These are phyloP conservation scores for Pampus argenteus DNA, from an alignment of 2,797 vertebrate species.

Conservation along the genomic window DNA sequence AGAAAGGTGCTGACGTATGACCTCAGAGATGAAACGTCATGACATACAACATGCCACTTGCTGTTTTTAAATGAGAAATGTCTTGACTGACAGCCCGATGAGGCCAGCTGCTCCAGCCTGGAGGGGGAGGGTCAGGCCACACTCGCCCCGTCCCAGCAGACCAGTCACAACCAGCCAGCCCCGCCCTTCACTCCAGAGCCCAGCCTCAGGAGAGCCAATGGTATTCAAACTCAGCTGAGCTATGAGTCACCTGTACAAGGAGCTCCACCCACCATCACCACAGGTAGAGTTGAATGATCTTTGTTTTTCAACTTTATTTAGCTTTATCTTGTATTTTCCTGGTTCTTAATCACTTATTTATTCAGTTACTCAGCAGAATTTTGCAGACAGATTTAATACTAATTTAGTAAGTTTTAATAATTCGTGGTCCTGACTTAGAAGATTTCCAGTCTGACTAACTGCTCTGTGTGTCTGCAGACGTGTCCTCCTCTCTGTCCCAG, in stretches of 20 bases:
- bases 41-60: too few relatives aligned
- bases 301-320: too few relatives aligned
- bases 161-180: conserved; percentile 58
- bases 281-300: too few relatives aligned
- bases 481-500: conserved; percentile 81
- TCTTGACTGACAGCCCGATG: conserved; percentile 59
- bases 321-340: too few relatives aligned
- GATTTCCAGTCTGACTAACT: too few relatives aligned
- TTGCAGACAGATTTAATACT: too few relatives aligned
- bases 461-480: conserved; percentile 70
- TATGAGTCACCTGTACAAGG: conserved; percentile 82
- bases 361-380: too few relatives aligned
- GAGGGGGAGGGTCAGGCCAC: conserved; percentile 78
- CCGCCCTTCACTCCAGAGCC: conserved; percentile 82
- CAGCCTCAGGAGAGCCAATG: conserved; percentile 82
- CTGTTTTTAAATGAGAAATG: background rate
- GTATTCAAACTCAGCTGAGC: conserved; percentile 80
- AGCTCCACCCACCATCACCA: conserved; percentile 71
- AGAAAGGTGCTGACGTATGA: conserved; percentile 53
- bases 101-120: conserved; percentile 74
- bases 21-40: background rate
- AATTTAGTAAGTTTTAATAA: too few relatives aligned
- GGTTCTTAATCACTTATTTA: too few relatives aligned
- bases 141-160: conserved; percentile 69
- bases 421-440: too few relatives aligned